phyloP scores from a whole-genome alignment of 2,888 invertebrate genomes.

The Drosophila subquinaria region DNA sequence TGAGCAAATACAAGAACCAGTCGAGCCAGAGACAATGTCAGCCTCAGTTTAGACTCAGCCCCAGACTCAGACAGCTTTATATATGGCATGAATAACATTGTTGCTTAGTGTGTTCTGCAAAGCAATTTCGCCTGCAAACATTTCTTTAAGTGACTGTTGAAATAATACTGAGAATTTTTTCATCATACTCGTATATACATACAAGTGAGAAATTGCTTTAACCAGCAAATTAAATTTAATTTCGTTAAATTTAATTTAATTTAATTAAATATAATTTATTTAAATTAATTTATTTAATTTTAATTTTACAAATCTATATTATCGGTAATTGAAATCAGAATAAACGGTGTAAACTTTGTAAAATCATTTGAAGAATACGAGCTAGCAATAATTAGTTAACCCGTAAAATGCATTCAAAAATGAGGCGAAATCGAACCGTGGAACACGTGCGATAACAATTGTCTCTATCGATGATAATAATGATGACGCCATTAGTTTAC shows the following conservation, averaged over 20 bases:
- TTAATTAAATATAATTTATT: too few species aligned
- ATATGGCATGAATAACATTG: conserved; percentile 13
- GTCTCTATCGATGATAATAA: conserved; percentile 25
- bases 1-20: conserved; percentile 66
- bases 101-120: conserved; percentile 35
- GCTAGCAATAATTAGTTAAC: too few species aligned
- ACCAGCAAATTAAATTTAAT: too few species aligned
- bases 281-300: too few species aligned
- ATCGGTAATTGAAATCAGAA: too few species aligned
- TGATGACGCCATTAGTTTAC: conserved; percentile 55
- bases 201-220: too few species aligned
- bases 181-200: too few species aligned
- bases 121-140: conserved; percentile 18
- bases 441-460: conserved; percentile 34
- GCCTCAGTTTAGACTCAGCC: conserved; percentile 6
- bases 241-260: too few species aligned
- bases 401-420: not conserved
- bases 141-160: not conserved
- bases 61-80: conserved; percentile 12
- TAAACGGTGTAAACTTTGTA: too few species aligned
- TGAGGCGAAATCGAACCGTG: not conserved
- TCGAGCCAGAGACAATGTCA: conserved; percentile 57
- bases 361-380: too few species aligned
- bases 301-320: too few species aligned
- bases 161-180: not conserved